Base-by-base conservation (phyloP, 2,797 vertebrate species). In the Muraenolepis orangiensis region DNA sequence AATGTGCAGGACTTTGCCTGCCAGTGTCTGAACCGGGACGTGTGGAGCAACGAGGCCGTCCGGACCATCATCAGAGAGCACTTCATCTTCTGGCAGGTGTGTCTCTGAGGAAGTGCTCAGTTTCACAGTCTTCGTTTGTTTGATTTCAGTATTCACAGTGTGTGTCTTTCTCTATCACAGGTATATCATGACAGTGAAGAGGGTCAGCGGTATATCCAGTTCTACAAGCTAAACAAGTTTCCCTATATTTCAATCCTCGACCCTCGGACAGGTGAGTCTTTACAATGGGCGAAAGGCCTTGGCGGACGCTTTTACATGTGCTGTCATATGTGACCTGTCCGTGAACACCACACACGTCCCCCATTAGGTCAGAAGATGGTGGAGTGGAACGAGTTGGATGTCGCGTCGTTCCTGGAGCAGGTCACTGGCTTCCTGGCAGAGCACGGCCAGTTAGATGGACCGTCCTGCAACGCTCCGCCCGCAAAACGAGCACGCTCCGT, bases 151-250 rank as follows among this genome's bases (percentile, higher is more conserved):
- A 51, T 51, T 57, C 51, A 57, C 51, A 8, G 10, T 57, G 57
- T 64, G 3, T 42, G 6, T 75, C 74, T 84, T 32, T n/a, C 77
- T 13, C 82, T 84, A 73, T 80, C 71, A 7, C 84, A 99, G 98
- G 98, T 99, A 68, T 99, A 99, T 88, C 98, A 99, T 4, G 98
- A 99, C 88, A 99, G 98, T 66, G 98, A 99, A 88, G 98, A 99
- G 86, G 98, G 98, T 75, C 97, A 99, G 91, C 91, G 98, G 88
- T 99, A 99, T 79, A 99, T 99, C 84, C 98, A 99, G 88, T 99
- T 99, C 76, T 99, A 99, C 89, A 99, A 99, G 86, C 87, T 99
- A 84, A 95, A 97, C 89, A 98, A 99, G 84, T 99, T 99, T 82
- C 98, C 98, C 66, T 99, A 99, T 72, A 98, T 99, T 84, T 99